Percentiles rank a stretch among this genome's conserved stretches.
These are phyloP conservation scores for Holocentrus rufus DNA, from an alignment of 2,797 vertebrate genomes.

Conservation along the genomic window DNA sequence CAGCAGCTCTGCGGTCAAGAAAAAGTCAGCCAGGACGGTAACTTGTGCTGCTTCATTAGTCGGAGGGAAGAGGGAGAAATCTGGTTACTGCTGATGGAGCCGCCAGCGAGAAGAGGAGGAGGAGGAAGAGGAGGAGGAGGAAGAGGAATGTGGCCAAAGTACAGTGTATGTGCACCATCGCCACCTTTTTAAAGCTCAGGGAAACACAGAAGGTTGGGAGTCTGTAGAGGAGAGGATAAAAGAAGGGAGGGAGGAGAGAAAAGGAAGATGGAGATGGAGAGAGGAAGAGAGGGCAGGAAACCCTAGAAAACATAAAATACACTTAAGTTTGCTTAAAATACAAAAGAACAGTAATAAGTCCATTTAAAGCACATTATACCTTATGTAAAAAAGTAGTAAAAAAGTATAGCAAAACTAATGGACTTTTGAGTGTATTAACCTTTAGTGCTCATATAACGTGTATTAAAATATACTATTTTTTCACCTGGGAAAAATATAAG, in stretches of 20 bases:
- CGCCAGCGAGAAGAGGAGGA: not conserved
- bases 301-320: too few species aligned
- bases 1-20: slow-evolving; percentile 22
- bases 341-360: too few species aligned
- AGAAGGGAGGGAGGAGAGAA: not conserved
- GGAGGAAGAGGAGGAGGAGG: slow-evolving; percentile 19
- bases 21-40: not conserved
- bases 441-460: too few species aligned
- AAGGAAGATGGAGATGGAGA: not conserved
- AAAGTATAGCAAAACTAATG: too few species aligned
- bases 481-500: too few species aligned
- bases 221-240: slow-evolving; percentile 6
- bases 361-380: too few species aligned
- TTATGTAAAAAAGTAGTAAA: too few species aligned
- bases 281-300: not conserved
- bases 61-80: slow-evolving; percentile 5
- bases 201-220: not conserved
- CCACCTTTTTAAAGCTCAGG: slow-evolving; percentile 51
- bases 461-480: too few species aligned
- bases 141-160: slow-evolving; percentile 39
- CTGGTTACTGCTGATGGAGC: slow-evolving; percentile 11
- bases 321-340: too few species aligned
- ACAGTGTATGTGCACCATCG: slow-evolving; percentile 46
- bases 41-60: slow-evolving; percentile 28
- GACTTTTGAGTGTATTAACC: too few species aligned